Conservation (phyloP, 2,113 vertebrate genomes). For the Ophiodon elongatus region DNA sequence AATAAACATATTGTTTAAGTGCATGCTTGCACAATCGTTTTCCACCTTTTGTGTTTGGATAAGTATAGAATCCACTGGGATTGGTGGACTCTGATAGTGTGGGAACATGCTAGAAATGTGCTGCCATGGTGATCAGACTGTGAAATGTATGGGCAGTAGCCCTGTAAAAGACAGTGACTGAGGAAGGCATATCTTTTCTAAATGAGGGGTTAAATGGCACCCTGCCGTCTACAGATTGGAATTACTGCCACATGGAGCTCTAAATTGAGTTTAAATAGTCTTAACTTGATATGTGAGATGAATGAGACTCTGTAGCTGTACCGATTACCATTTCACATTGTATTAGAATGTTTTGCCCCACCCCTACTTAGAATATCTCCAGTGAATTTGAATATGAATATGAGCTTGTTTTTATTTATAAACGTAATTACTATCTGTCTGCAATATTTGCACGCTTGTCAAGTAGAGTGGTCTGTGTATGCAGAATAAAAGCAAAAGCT, state of each 20-base stretch:
- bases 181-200: constrained; percentile 74
- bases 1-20: constrained; percentile 74
- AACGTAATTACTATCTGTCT: constrained; percentile 82
- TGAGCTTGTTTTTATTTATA: constrained; percentile 85
- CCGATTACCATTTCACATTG: constrained; percentile 76
- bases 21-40: constrained; percentile 45
- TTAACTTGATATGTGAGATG: constrained; percentile 84
- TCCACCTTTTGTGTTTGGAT: constrained; percentile 38
- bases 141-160: constrained; percentile 64
- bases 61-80: constrained; percentile 31
- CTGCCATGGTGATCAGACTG: constrained; percentile 58
- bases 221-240: constrained; percentile 78
- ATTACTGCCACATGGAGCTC: constrained; percentile 79
- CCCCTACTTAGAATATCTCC: constrained; percentile 69
- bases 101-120: constrained; percentile 58
- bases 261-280: constrained; percentile 84
- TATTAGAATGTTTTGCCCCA: constrained; percentile 65
- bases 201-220: constrained; percentile 84
- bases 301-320: constrained; percentile 70
- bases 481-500: constrained; percentile 84
- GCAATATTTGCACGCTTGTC: constrained; percentile 84
- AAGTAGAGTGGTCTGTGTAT: constrained; percentile 74
- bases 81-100: constrained; percentile 45
- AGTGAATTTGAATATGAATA: constrained; percentile 78
- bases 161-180: constrained; percentile 73